These are phyloP conservation scores for Acanthacorydalis orientalis DNA, from an alignment of 2,888 invertebrate genomes.

Conservation along the genomic window DNA sequence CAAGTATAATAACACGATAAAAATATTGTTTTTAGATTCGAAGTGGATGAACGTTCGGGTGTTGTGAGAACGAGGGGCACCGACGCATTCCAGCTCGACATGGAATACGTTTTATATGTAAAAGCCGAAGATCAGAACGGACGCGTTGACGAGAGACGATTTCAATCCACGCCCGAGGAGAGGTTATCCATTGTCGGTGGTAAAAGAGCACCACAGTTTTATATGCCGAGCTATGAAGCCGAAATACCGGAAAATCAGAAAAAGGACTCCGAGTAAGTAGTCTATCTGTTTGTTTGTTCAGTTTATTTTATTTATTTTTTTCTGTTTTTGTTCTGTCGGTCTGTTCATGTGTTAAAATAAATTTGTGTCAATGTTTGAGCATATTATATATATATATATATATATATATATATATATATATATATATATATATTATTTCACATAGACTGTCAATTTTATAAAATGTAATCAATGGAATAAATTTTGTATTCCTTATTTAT, in stretches of 20 bases:
- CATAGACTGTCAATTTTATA: too few species aligned
- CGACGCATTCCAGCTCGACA: slow-evolving; percentile 83
- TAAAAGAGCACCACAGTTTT: slow-evolving; percentile 93
- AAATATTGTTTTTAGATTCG: slow-evolving; percentile 30
- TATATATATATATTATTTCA: background rate
- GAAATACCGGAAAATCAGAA: slow-evolving; percentile 94
- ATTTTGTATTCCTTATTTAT: too few species aligned
- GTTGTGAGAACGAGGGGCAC: slow-evolving; percentile 83
- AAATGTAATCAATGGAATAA: too few species aligned
- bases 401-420: background rate
- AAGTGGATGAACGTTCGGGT: slow-evolving; percentile 81
- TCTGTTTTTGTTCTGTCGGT: slow-evolving; percentile 2
- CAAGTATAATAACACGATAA: too few species aligned
- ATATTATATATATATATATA: too few species aligned
- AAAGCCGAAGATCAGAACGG: slow-evolving; percentile 94
- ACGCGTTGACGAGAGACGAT: slow-evolving; percentile 74
- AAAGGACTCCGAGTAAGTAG: slow-evolving; percentile 87
- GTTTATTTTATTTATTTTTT: background rate
- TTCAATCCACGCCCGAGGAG: slow-evolving; percentile 83
- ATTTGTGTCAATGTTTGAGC: background rate
- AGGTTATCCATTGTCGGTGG: slow-evolving; percentile 91
- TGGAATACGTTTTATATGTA: slow-evolving; percentile 92
- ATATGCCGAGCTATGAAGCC: slow-evolving; percentile 85
- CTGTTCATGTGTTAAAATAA: background rate
- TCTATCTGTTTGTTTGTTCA: background rate